Base-by-base conservation (phyloP, 30 jellyfish, hydroid and myxozoan species). In the Hydractinia symbiolongicarpus region DNA sequence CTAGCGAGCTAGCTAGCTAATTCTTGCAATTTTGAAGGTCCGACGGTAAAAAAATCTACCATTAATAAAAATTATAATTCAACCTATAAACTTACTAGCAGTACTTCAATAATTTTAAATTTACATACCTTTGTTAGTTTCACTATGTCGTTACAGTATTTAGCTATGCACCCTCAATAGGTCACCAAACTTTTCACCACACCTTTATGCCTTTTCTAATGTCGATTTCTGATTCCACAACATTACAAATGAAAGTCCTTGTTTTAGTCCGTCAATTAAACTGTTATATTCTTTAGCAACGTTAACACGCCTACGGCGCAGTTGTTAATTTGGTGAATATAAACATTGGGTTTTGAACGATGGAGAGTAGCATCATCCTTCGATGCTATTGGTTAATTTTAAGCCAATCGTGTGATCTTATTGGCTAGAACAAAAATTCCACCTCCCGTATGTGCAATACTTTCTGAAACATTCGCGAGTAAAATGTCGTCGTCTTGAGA, bases 171-270 rank as follows among this genome's bases (percentile, higher is more conserved):
- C 19, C 74, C 17, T 64, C 74, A n/a, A 64, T 64, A 64, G 74
- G 74, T 64, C 74, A 6, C 40, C 74, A n/a, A 64, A 64, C 74
- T 64, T 44, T 13, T n/a, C 74, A 64, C 74, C 74, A 64, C 74
- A 64, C 74, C 74, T 64, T 64, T 64, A 64, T 64, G 74, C 52
- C 52, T 64, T 64, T 64, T 64, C 44, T 6, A 64, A 51, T 64
- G 74, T 64, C 4, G 52, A 6, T 64, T 64, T 64, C 74, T 51
- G 40, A 64, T 64, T 64, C 74, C 40, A 51, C 74, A 64, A 64
- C 17, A 64, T 64, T 44, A 64, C 74, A 64, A 64, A 64, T 64
- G 52, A 51, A 64, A 64, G 44, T n/a, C 74, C 19, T 64, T 64
- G 40, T 0, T 64, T 51, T 4, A 64, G 40, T 64, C 9, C 74